Percentiles rank a stretch among this genome's conserved stretches.
Evolutionary conservation across 2,888 invertebrate species (phyloP).

Genomic region (Vesta saturnalis): DNA sequence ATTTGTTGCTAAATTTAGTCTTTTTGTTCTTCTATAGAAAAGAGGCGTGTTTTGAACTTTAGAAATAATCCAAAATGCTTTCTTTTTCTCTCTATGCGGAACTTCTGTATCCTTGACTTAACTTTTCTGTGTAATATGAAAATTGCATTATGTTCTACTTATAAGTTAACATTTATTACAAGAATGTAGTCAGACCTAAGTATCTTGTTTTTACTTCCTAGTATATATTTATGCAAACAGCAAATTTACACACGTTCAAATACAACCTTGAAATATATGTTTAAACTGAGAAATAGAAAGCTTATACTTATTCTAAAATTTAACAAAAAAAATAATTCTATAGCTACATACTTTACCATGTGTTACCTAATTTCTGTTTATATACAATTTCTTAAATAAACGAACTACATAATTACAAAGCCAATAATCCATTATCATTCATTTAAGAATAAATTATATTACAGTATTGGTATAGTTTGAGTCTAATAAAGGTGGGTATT

Average conservation of each 20-base stretch:
- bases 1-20: too few relatives aligned
- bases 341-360: too few relatives aligned
- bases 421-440: too few relatives aligned
- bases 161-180: not conserved
- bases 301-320: not conserved
- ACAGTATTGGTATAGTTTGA: too few relatives aligned
- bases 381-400: too few relatives aligned
- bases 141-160: not conserved
- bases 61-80: not conserved
- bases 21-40: too few relatives aligned
- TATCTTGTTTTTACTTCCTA: constrained; percentile 9
- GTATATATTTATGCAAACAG: constrained; percentile 5
- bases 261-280: not conserved
- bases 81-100: not conserved
- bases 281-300: not conserved
- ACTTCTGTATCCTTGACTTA: not conserved
- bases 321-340: too few relatives aligned
- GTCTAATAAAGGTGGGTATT: too few relatives aligned
- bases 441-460: too few relatives aligned
- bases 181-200: constrained; percentile 7
- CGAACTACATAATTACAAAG: too few relatives aligned
- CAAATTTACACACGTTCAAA: constrained; percentile 11
- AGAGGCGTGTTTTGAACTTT: too few relatives aligned
- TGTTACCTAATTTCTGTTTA: too few relatives aligned
- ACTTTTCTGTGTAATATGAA: constrained; percentile 1